Conservation (phyloP, 2,113 vertebrate genomes). For the Conger conger region DNA sequence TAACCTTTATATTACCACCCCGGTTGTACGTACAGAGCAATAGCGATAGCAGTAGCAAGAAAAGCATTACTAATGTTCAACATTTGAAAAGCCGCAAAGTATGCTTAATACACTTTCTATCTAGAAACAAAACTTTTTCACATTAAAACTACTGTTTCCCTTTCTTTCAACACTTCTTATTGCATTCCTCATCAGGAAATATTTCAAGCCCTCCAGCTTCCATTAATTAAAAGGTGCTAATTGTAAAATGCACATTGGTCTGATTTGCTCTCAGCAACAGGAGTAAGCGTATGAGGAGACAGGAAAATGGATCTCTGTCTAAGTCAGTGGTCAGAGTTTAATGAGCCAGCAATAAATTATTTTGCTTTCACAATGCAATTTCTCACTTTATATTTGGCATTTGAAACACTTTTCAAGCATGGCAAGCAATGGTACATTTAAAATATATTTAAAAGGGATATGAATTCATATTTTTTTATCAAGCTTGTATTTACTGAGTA, state of each 20-base stretch:
- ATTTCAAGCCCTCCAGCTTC: conserved; percentile 14
- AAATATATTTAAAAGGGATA: too few relatives aligned
- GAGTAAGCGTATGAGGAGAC: neutral
- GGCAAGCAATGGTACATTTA: too few relatives aligned
- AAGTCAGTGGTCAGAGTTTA: neutral
- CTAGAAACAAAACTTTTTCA: neutral
- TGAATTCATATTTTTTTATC: too few relatives aligned
- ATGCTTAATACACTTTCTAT: neutral
- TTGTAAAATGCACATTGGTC: conserved; percentile 17
- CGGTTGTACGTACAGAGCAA: conserved; percentile 40
- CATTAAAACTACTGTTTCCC: neutral
- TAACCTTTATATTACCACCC: conserved; percentile 63
- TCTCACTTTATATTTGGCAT: too few relatives aligned
- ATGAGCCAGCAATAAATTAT: neutral
- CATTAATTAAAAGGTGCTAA: conserved; percentile 33
- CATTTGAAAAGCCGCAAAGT: conserved; percentile 6
- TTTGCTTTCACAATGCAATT: too few relatives aligned
- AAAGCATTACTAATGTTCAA: conserved; percentile 19
- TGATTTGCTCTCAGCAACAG: neutral
- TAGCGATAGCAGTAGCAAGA: conserved; percentile 37
- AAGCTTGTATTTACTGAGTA: too few relatives aligned
- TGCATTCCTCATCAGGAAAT: neutral
- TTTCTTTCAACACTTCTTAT: conserved; percentile 4
- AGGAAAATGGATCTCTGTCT: neutral
- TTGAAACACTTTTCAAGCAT: too few relatives aligned